Evolutionary conservation across 2,888 invertebrate species (phyloP).

Genomic region (Phalera bucephala): DNA sequence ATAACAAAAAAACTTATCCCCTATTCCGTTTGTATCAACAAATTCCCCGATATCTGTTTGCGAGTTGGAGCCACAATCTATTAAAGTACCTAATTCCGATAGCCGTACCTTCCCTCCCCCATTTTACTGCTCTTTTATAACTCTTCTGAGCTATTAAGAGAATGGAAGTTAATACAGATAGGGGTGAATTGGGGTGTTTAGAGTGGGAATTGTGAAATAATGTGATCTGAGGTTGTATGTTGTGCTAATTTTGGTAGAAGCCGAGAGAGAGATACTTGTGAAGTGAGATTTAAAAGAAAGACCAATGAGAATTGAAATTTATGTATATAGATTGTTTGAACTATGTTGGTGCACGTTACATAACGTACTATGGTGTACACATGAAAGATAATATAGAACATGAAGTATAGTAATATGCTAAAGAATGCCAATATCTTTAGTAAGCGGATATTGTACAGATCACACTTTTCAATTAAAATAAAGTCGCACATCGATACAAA

Average conservation of each 20-base stretch:
- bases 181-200: conserved; percentile 25
- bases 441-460: too few relatives aligned
- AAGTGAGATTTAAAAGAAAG: neutral
- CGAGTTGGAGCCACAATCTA: conserved; percentile 22
- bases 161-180: conserved; percentile 21
- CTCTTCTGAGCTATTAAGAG: conserved; percentile 40
- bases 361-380: too few relatives aligned
- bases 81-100: conserved; percentile 27
- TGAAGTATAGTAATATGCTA: too few relatives aligned
- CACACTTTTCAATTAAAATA: too few relatives aligned
- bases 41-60: conserved; percentile 23
- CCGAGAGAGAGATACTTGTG: neutral
- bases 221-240: conserved; percentile 22
- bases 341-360: too few relatives aligned
- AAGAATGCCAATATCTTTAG: too few relatives aligned
- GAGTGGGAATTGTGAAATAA: conserved; percentile 14
- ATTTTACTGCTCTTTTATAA: conserved; percentile 54
- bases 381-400: too few relatives aligned
- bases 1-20: neutral
- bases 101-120: conserved; percentile 14
- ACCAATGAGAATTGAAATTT: too few relatives aligned
- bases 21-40: neutral
- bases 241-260: conserved; percentile 23
- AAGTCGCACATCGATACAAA: too few relatives aligned
- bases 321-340: too few relatives aligned